These are phyloP conservation scores for Dasypogon diadema DNA, from an alignment of 2,888 invertebrate species.

Conservation along the genomic window DNA sequence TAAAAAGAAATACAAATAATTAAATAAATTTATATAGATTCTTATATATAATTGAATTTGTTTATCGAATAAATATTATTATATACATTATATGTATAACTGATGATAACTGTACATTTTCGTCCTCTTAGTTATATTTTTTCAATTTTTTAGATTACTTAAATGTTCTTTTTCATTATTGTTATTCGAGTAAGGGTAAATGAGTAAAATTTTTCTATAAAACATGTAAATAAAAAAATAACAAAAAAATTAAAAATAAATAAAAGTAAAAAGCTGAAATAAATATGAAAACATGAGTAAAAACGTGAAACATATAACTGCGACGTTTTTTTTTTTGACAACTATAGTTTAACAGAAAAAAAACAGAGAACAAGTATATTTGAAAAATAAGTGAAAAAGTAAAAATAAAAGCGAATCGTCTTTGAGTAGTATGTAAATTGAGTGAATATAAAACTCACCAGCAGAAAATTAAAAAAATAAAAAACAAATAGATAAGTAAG, in stretches of 20 bases:
- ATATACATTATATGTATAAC: conserved; percentile 52
- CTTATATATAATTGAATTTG: conserved; percentile 51
- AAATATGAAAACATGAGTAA: conserved; percentile 1
- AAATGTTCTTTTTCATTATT: conserved; percentile 45
- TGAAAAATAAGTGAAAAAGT: conserved; percentile 40
- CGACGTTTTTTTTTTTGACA: conserved; percentile 36
- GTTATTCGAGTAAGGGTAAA: conserved; percentile 35
- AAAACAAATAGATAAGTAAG: conserved; percentile 50
- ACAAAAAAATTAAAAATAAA: conserved; percentile 10
- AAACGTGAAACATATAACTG: conserved; percentile 20
- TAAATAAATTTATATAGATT: conserved; percentile 57
- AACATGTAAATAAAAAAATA: conserved; percentile 34
- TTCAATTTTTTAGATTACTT: conserved; percentile 47
- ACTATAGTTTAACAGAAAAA: conserved; percentile 29
- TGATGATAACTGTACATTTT: conserved; percentile 42
- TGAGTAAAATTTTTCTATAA: conserved; percentile 40
- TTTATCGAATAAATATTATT: conserved; percentile 50
- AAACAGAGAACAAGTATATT: background rate
- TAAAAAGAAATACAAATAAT: conserved; percentile 60
- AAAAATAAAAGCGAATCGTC: conserved; percentile 54
- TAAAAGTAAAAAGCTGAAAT: background rate
- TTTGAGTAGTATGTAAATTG: conserved; percentile 59
- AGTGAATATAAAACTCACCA: conserved; percentile 55
- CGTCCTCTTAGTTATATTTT: conserved; percentile 46
- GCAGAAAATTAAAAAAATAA: conserved; percentile 52